Conservation (phyloP, 2,888 invertebrate genomes). For the Andrena trimmerana region DNA sequence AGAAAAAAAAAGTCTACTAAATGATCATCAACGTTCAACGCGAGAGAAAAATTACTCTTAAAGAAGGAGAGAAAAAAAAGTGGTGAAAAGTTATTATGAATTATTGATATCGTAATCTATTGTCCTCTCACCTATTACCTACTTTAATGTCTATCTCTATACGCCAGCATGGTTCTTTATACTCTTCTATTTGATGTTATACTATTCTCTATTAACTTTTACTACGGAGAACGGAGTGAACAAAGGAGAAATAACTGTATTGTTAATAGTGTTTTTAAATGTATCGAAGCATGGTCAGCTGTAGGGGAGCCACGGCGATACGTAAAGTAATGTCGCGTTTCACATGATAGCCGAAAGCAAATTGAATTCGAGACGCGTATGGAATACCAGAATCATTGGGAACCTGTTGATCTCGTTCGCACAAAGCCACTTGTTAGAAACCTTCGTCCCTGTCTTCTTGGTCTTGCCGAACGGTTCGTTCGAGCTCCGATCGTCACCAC, state of each 20-base stretch:
- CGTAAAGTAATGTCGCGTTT: conserved; percentile 64
- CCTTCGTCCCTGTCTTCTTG: conserved; percentile 11
- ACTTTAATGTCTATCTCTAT: conserved; percentile 84
- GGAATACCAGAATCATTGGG: conserved; percentile 7
- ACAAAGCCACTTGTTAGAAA: conserved; percentile 19
- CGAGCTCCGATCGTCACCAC: not conserved
- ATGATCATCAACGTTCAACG: conserved; percentile 80
- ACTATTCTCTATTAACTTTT: conserved; percentile 82
- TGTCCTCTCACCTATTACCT: conserved; percentile 82
- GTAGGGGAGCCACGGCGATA: conserved; percentile 69
- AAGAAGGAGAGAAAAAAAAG: conserved; percentile 71
- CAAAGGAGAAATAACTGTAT: conserved; percentile 62
- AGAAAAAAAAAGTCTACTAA: conserved; percentile 81
- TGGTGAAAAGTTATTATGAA: conserved; percentile 79
- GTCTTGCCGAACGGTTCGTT: not conserved
- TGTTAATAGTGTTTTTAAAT: conserved; percentile 80
- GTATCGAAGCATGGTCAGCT: conserved; percentile 79
- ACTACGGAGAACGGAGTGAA: conserved; percentile 70
- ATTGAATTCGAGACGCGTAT: conserved; percentile 35
- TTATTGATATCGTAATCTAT: conserved; percentile 83
- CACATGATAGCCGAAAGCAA: conserved; percentile 50
- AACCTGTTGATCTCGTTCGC: conserved; percentile 38
- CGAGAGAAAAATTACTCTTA: conserved; percentile 78
- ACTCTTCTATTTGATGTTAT: conserved; percentile 84
- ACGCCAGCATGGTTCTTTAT: conserved; percentile 83